Evolutionary conservation across 2,797 vertebrate genomes (phyloP), one percentile per base, ranked within the genome.

Genomic region (Danio jaintianensis): DNA sequence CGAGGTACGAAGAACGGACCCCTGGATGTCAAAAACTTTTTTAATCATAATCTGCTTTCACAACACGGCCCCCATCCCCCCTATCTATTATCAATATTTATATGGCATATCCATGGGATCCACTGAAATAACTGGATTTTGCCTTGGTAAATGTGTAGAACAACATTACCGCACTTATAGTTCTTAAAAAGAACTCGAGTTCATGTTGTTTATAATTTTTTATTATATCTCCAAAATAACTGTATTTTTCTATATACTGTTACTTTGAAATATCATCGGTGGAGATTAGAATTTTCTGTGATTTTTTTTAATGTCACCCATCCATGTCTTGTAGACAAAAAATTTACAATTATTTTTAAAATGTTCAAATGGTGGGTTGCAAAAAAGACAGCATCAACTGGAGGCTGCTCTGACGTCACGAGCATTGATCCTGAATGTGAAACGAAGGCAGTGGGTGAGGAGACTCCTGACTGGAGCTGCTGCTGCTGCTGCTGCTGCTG

Each of bases 341-440:
- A 22, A 36, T 29, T 18, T 16, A 20, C 7, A 59, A 43, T 8
- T 13, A 58, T 68, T 58, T 58, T 47, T 20, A 22, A 29, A 81
- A 79, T 61, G 61, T 75, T 68, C 71, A 52, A 56, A 78, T 86
- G 79, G 76, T 48, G 82, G 80, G 74, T 81, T 75, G 64, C 63
- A 69, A 82, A 84, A 1, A 83, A 71, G 38, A 71, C 71, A 62
- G 15, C 75, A 82, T 85, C 61, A 52, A 82, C 81, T 63, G 40
- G 62, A 64, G 74, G 75, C 73, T 81, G 71, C 55, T 82, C 47
- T 82, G 74, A 82, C 64, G 67, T 87, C 84, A 89, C 45, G 12
- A 50, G 59, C 66, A 83, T 85, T 83, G 83, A 87, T 87, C 61
- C 66, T 72, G 62, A 71, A 75, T 80, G 43, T 82, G 50, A 83